These are phyloP conservation scores for Rynchops niger DNA, from an alignment of 2,113 vertebrate species.

Conservation along the genomic window DNA sequence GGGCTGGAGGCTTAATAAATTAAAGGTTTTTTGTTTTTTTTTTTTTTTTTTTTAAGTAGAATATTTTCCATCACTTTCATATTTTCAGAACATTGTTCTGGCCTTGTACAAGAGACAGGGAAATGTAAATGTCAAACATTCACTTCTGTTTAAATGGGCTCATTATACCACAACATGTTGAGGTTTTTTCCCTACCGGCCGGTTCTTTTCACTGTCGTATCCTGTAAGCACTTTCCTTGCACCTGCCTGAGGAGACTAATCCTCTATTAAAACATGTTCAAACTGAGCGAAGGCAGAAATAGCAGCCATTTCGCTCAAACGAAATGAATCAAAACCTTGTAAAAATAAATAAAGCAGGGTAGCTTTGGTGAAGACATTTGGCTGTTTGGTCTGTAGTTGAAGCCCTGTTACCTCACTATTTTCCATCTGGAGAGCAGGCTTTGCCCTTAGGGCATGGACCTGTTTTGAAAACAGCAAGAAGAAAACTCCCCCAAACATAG, in stretches of 20 bases:
- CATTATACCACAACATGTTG: constrained; percentile 26
- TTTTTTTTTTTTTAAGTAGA: background rate
- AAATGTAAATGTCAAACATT: constrained; percentile 66
- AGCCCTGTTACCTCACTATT: background rate
- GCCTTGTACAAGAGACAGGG: constrained; percentile 9
- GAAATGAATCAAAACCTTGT: constrained; percentile 57
- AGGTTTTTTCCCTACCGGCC: constrained; percentile 44
- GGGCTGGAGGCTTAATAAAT: constrained; percentile 5
- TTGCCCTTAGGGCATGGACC: background rate
- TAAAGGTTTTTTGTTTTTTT: background rate
- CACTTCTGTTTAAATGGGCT: constrained; percentile 59
- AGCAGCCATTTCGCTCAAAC: constrained; percentile 44
- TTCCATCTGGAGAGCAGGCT: constrained; percentile 25
- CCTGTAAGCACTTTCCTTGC: constrained; percentile 51
- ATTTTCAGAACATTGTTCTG: constrained; percentile 30
- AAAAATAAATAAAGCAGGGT: constrained; percentile 56
- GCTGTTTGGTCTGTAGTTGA: constrained; percentile 4
- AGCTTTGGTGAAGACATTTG: constrained; percentile 48
- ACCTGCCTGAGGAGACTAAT: constrained; percentile 63
- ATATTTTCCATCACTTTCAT: constrained; percentile 24
- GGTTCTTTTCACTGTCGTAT: constrained; percentile 43
- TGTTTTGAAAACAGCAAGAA: background rate
- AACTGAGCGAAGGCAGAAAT: constrained; percentile 53
- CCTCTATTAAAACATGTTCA: constrained; percentile 58
- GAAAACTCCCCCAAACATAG: background rate